Evolutionary conservation across 2,113 vertebrate species (phyloP).

Genomic region (Channa argus): DNA sequence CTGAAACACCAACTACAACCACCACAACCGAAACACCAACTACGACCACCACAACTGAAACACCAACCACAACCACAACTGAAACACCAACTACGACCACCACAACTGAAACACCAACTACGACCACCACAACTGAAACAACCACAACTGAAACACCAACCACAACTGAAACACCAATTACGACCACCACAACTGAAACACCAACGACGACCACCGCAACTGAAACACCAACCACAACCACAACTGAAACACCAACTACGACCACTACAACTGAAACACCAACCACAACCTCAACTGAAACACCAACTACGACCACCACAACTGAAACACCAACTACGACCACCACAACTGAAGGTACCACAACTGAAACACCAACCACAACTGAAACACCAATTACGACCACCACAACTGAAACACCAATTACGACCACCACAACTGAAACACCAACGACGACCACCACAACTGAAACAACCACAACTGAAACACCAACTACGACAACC

Average conservation of each 20-base stretch:
- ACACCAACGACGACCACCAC: background rate
- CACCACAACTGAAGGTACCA: no score
- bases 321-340: background rate
- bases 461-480: no score
- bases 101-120: background rate
- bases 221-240: no score
- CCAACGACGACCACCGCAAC: no score
- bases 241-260: no score
- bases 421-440: background rate
- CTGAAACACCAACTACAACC: background rate
- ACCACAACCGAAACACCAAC: background rate
- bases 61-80: constrained; percentile 1
- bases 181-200: no score
- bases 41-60: background rate
- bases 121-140: no score
- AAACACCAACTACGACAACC: no score
- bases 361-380: no score
- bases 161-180: no score
- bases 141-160: background rate
- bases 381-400: background rate
- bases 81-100: background rate
- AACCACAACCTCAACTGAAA: no score
- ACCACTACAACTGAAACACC: background rate
- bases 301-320: no score
- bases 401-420: background rate